phyloP scores from a whole-genome alignment of 2,113 vertebrate genomes.

The Talpa occidentalis region DNA sequence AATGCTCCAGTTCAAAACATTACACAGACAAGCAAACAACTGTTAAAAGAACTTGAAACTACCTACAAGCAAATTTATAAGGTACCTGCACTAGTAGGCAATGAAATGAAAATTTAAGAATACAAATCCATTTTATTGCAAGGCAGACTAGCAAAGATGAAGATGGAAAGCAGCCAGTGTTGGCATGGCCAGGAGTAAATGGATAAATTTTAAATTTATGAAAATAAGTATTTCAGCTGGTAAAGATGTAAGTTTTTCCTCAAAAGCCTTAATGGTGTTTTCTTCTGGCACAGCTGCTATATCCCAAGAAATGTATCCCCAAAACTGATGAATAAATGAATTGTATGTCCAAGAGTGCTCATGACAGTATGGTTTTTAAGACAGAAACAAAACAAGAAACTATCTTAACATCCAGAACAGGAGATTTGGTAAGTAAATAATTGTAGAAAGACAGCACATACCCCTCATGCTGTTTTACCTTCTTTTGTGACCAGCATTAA shows the following conservation, averaged over 20 bases:
- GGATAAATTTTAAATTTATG: not conserved
- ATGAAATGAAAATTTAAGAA: not conserved
- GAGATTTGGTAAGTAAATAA: not conserved
- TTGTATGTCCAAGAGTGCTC: not conserved
- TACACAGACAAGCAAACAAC: not conserved
- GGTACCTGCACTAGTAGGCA: not conserved
- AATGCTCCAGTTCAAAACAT: not conserved
- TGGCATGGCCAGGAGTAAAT: not conserved
- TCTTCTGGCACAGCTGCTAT: not conserved
- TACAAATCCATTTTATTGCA: not conserved
- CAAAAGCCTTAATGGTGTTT: not conserved
- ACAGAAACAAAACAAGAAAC: not conserved
- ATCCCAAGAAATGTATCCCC: not conserved
- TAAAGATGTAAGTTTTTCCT: not conserved
- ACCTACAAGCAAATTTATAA: not conserved
- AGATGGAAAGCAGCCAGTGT: not conserved
- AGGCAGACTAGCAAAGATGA: not conserved
- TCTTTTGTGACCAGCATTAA: not conserved
- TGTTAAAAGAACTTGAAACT: not conserved
- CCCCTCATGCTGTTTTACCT: not conserved
- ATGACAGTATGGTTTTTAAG: not conserved
- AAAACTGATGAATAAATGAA: not conserved
- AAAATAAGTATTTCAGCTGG: not conserved
- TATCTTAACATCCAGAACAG: not conserved
- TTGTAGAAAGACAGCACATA: not conserved